Evolutionary conservation across 2,797 vertebrate genomes (phyloP), one percentile per base, ranked within the genome.

Genomic region (Arnoldichthys spilopterus): DNA sequence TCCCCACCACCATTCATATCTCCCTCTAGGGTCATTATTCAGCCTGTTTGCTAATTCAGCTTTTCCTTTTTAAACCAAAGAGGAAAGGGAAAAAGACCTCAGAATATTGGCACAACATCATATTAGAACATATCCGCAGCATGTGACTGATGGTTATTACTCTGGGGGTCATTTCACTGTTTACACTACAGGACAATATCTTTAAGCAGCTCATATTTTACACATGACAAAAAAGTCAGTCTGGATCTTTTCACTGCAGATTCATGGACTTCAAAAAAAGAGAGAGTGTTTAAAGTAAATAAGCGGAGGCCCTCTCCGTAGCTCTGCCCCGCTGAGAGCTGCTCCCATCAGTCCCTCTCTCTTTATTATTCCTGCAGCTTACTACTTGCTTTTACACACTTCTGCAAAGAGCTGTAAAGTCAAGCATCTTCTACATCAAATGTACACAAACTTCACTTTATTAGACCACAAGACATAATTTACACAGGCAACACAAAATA

Each of bases 201-300:
- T 81, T 79, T 83, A 77, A 84, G 84, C 79, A 63, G 83, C 75
- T 85, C 75, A 47, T 86, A 82, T 85, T 85, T 83, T 82, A 83
- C 71, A 72, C 72, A 63, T 79, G 81, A 85, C 82, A 83, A 83
- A 85, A 85, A 61, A 84, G n/a, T 76, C 59, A 83, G 79, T 78
- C 79, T 81, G 77, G 74, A 75, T 83, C 62, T 73, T 83, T 85
- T 84, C 74, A 86, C 70, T 51, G 69, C 67, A 78, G 82, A 75
- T 77, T 79, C 80, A 71, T 54, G 68, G 77, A 26, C 24, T 51
- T 32, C 16, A 63, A 1, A 22, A n/a, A 40, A n/a, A 69, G 56
- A 67, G 45, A 73, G 61, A 76, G 51, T 58, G 75, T 81, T 80
- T 80, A 76, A 82, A 83, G 77, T 85, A 86, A 83, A 86, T 84